These are phyloP conservation scores for Cherax destructor DNA, from an alignment of 1,140 invertebrate species.

Conservation along the genomic window DNA sequence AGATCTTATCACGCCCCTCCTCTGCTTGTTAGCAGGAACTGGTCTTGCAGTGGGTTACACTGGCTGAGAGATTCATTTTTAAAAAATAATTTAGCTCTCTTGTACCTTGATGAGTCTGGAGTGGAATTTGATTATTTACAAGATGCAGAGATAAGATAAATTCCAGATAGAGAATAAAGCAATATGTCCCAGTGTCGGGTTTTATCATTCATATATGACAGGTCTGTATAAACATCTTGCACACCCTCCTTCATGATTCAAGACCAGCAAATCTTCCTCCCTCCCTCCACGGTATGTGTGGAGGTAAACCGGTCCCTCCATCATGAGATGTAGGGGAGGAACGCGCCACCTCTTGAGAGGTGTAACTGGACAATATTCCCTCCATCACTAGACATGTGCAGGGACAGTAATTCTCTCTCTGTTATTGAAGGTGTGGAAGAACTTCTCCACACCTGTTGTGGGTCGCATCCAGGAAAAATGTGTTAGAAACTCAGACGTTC, in stretches of 20 bases:
- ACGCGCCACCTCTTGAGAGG: too few species aligned
- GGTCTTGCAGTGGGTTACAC: background rate
- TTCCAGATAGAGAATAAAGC: background rate
- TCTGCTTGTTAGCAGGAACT: background rate
- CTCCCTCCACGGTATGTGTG: background rate
- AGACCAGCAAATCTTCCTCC: background rate
- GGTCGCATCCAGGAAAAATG: too few species aligned
- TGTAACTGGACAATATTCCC: too few species aligned
- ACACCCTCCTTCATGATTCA: background rate
- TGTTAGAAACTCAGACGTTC: too few species aligned
- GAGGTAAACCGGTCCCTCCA: background rate
- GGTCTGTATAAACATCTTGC: background rate
- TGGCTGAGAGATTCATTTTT: background rate
- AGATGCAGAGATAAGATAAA: background rate
- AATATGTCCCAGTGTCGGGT: background rate
- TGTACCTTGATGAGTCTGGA: background rate
- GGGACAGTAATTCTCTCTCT: background rate
- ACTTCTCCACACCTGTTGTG: background rate
- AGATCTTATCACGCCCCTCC: background rate
- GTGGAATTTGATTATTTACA: background rate
- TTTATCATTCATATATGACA: background rate
- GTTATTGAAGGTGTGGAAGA: background rate
- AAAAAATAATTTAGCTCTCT: background rate
- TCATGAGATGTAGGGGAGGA: too few species aligned
- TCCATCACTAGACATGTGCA: background rate